Conservation (phyloP, 2,113 vertebrate species). For the Charadrius vociferus region DNA sequence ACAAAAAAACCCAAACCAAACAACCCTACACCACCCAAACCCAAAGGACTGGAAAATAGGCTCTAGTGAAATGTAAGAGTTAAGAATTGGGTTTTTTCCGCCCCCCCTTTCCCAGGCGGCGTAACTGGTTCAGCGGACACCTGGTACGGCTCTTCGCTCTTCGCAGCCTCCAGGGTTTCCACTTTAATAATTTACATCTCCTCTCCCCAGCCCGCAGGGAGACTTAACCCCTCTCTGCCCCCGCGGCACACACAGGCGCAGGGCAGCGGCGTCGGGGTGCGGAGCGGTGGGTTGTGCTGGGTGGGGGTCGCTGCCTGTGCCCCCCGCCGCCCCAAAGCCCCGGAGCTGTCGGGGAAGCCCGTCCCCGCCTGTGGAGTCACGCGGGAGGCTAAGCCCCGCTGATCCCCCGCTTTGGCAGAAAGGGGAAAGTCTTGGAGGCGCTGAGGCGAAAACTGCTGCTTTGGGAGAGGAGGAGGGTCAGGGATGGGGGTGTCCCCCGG, state of each 20-base stretch:
- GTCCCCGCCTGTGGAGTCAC: neutral
- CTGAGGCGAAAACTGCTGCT: neutral
- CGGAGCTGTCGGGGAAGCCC: neutral
- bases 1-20: neutral
- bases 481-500: neutral
- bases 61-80: neutral
- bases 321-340: neutral
- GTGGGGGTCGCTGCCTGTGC: rapidly evolving
- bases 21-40: neutral
- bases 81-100: neutral
- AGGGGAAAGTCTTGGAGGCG: neutral
- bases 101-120: neutral
- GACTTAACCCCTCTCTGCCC: neutral
- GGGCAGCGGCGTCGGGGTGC: neutral
- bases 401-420: neutral
- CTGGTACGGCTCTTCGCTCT: neutral
- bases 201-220: neutral
- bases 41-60: neutral
- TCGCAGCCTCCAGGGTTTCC: constrained; percentile 1
- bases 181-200: constrained; percentile 49
- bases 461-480: neutral
- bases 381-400: neutral
- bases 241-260: rapidly evolving
- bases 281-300: neutral
- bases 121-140: neutral